Conservation (phyloP, 1,140 invertebrate species). For the Ctenoplectra terminalis region DNA sequence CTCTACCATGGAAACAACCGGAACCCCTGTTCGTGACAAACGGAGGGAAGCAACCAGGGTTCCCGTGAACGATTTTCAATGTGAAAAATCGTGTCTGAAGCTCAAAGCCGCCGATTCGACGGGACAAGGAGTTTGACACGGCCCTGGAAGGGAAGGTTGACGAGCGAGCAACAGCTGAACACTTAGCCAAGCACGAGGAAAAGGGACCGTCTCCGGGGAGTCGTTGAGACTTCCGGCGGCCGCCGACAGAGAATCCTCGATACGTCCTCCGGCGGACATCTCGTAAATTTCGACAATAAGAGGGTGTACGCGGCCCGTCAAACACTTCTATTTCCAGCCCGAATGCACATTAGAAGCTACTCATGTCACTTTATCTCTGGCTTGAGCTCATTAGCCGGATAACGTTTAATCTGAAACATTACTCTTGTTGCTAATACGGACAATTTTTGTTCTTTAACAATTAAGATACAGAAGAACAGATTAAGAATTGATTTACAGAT, state of each 20-base stretch:
- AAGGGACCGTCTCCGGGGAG: conserved; percentile 63
- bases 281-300: conserved; percentile 58
- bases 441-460: background rate
- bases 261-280: background rate
- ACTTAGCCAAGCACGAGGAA: conserved; percentile 63
- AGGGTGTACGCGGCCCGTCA: conserved; percentile 22
- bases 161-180: conserved; percentile 77
- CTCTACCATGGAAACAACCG: background rate
- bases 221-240: conserved; percentile 74
- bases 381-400: background rate
- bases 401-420: background rate
- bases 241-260: conserved; percentile 31
- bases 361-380: conserved; percentile 5
- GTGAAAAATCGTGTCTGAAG: conserved; percentile 19
- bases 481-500: background rate
- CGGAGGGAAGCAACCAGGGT: background rate
- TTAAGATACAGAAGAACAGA: too few species aligned
- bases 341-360: background rate
- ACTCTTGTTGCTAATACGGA: background rate
- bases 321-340: conserved; percentile 31
- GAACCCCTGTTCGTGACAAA: background rate
- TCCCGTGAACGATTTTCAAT: background rate
- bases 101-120: conserved; percentile 16
- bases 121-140: conserved; percentile 26
- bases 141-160: conserved; percentile 42